phyloP scores from a whole-genome alignment of 2,888 invertebrate genomes.

The Tetranychus piercei region DNA sequence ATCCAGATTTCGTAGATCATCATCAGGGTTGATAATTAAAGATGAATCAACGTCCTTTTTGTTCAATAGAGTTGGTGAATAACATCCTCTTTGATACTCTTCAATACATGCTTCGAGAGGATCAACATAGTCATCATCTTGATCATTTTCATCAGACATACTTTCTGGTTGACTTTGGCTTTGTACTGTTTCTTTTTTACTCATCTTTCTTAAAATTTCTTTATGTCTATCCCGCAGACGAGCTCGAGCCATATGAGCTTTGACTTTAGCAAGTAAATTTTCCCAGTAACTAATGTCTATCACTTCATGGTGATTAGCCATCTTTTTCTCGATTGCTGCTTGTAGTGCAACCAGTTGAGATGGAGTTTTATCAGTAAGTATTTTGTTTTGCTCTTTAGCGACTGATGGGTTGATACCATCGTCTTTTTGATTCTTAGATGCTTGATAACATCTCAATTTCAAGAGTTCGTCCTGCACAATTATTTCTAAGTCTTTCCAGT shows the following conservation, averaged over 20 bases:
- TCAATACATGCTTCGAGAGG: constrained; percentile 40
- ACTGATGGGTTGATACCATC: constrained; percentile 80
- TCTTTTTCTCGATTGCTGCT: constrained; percentile 64
- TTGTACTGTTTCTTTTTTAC: not conserved
- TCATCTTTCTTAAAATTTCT: constrained; percentile 23
- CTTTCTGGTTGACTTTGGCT: constrained; percentile 16
- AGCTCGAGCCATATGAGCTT: constrained; percentile 85
- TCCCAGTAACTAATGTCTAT: constrained; percentile 96
- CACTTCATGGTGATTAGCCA: constrained; percentile 62
- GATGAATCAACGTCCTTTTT: too few species aligned
- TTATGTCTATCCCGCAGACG: constrained; percentile 79
- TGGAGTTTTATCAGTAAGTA: constrained; percentile 83
- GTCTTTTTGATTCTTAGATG: constrained; percentile 35
- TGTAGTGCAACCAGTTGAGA: constrained; percentile 64
- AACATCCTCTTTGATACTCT: constrained; percentile 59
- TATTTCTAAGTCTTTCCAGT: constrained; percentile 88
- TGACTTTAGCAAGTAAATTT: constrained; percentile 76
- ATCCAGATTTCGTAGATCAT: constrained; percentile 54
- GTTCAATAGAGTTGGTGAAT: constrained; percentile 56
- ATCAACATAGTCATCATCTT: constrained; percentile 36
- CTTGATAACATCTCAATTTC: constrained; percentile 48
- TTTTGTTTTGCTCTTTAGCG: constrained; percentile 62
- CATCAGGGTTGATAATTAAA: constrained; percentile 41
- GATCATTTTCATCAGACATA: constrained; percentile 14
- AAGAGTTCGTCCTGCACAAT: constrained; percentile 81